These are phyloP conservation scores for Herminia tarsipennalis DNA, from an alignment of 2,888 invertebrate species.

Conservation along the genomic window DNA sequence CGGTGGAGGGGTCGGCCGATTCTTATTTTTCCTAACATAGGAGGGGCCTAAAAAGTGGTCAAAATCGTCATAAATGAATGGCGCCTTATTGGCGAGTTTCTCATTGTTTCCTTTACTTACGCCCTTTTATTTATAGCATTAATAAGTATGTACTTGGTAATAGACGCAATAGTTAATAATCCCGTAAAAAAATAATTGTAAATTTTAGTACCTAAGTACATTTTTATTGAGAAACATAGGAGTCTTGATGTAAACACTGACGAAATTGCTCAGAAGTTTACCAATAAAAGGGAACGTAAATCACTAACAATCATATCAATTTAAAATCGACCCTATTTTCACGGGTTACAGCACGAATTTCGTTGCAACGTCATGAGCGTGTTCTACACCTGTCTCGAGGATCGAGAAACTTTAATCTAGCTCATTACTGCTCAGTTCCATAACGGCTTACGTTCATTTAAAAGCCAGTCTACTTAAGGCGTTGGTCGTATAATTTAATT, in stretches of 20 bases:
- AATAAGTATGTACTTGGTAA: too few species aligned
- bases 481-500: constrained; percentile 68
- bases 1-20: too few species aligned
- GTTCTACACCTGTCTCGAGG: constrained; percentile 74
- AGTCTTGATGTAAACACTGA: constrained; percentile 52
- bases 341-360: constrained; percentile 49
- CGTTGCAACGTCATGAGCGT: constrained; percentile 40
- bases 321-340: constrained; percentile 56
- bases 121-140: too few species aligned
- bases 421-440: constrained; percentile 58
- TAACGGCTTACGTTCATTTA: constrained; percentile 62
- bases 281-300: constrained; percentile 66
- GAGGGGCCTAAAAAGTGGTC: too few species aligned
- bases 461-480: constrained; percentile 57
- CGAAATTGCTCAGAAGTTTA: constrained; percentile 64
- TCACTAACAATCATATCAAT: constrained; percentile 43
- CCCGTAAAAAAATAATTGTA: too few species aligned
- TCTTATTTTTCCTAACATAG: too few species aligned
- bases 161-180: too few species aligned
- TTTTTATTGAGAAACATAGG: constrained; percentile 30
- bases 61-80: too few species aligned
- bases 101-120: too few species aligned
- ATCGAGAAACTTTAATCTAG: constrained; percentile 76
- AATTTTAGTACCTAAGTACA: constrained; percentile 4
- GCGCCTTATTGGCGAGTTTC: too few species aligned